Percentiles rank a stretch among this genome's conserved stretches.
These are phyloP conservation scores for Catharus ustulatus DNA, from an alignment of 2,797 vertebrate genomes.

Conservation along the genomic window DNA sequence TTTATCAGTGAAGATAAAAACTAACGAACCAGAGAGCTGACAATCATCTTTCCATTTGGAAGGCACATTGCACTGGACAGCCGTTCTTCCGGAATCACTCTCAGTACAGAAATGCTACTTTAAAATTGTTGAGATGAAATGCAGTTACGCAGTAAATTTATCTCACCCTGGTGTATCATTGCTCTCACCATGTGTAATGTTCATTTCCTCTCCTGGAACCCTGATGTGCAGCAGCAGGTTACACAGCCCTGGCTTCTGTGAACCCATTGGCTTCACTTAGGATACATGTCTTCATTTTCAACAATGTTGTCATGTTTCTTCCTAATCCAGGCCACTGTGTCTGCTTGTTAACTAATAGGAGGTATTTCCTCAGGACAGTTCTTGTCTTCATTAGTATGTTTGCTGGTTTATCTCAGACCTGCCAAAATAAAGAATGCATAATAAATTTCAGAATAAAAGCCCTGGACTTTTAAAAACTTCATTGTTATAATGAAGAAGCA, in stretches of 20 bases:
- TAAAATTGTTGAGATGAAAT: slow-evolving; percentile 17
- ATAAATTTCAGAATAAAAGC: slow-evolving; percentile 62
- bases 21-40: slow-evolving; percentile 16
- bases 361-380: slow-evolving; percentile 66
- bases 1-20: slow-evolving; percentile 54
- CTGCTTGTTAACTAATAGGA: slow-evolving; percentile 69
- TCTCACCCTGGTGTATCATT: slow-evolving; percentile 51
- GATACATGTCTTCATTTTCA: slow-evolving; percentile 58
- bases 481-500: slow-evolving; percentile 10
- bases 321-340: slow-evolving; percentile 60
- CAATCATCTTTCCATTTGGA: slow-evolving; percentile 32
- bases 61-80: not conserved
- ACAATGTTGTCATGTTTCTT: slow-evolving; percentile 69
- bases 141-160: slow-evolving; percentile 48
- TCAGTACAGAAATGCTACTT: slow-evolving; percentile 30
- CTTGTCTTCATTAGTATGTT: slow-evolving; percentile 68
- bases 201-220: slow-evolving; percentile 64
- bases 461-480: slow-evolving; percentile 24
- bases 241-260: slow-evolving; percentile 30
- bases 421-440: slow-evolving; percentile 48
- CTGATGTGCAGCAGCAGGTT: slow-evolving; percentile 61
- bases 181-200: slow-evolving; percentile 33
- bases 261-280: slow-evolving; percentile 30
- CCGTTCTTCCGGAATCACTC: not conserved
- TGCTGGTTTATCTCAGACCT: slow-evolving; percentile 74